Conservation (phyloP, 2,797 vertebrate genomes). For the Halcyon smyrnensis region DNA sequence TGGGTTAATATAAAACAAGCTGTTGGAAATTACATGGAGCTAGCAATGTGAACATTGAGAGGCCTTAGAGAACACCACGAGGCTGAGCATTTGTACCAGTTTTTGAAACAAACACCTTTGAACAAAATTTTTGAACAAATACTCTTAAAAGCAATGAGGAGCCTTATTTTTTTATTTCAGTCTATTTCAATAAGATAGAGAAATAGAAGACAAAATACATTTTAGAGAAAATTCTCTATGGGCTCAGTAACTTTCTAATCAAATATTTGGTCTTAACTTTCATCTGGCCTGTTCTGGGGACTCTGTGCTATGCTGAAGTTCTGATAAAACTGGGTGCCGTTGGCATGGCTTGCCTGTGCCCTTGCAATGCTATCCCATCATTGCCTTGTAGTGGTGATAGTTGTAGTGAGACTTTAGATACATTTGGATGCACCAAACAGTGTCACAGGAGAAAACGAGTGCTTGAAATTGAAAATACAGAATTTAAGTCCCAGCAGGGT, state of each 20-base stretch:
- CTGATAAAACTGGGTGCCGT: background rate
- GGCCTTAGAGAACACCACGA: background rate
- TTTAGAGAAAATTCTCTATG: background rate
- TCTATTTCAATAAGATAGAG: background rate
- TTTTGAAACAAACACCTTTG: background rate
- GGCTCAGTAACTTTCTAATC: background rate
- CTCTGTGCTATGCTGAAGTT: background rate
- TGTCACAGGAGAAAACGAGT: background rate
- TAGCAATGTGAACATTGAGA: background rate
- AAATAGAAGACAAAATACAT: background rate
- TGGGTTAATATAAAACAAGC: background rate
- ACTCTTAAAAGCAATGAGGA: background rate
- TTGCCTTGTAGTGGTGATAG: background rate
- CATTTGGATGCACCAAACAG: background rate
- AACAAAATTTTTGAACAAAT: background rate
- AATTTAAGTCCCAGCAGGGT: background rate
- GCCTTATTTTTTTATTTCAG: background rate
- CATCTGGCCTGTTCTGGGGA: background rate
- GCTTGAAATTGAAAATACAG: background rate
- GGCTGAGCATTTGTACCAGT: background rate
- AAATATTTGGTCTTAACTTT: background rate
- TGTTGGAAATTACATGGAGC: background rate
- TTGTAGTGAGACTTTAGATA: background rate
- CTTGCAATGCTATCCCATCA: background rate
- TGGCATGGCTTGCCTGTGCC: background rate